Base-by-base conservation (phyloP, 2,888 invertebrate species). In the Micropterix aruncella region DNA sequence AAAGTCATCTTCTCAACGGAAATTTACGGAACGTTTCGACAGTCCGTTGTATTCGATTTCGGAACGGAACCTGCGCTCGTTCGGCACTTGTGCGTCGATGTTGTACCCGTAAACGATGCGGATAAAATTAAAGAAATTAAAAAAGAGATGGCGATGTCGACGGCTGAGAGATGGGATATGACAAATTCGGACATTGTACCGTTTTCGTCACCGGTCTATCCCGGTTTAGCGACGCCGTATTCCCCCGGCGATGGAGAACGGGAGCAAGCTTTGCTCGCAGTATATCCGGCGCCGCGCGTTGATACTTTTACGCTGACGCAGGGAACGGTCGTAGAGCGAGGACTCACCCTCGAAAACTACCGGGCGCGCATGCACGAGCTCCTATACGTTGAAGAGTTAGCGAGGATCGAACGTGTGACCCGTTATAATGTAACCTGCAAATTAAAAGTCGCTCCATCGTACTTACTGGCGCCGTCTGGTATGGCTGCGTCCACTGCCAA, bases 1-100 rank as follows among this genome's bases (percentile, higher is more conserved):
- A 67, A 66, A 42, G 65, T 83, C 37, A 66, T 67, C 41, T 83
- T 83, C 58, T 66, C 70, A 44, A 81, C 83, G 1, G 78, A 80
- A 50, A 80, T 85, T 46, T 87, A 80, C 56, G 87, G 66, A 9
- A 85, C 85, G 2, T 88, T 86, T 59, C 73, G 83, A 2, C 87
- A 89, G 60, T 77, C 82, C 1, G 70, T 88, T 2, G 77, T 86
- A 2, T 83, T 87, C 59, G 85, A 84, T 60, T 80, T 84, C 55
- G 82, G 82, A 1, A 58, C 61, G 43, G 75, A 79, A 55, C 79
- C 80, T 0, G 66, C 77, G 16, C 56, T 82, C 2, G 74, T 80
- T 4, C 74, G 77, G 50, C 77, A 80, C 56, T 61, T 88, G 17
- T 83, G 83, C 56, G 82, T 85, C 2, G 87, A 88, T 58, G 83